These are phyloP conservation scores for Zhuqinia jingwanae DNA, from an alignment of 2,888 invertebrate species.

Conservation along the genomic window DNA sequence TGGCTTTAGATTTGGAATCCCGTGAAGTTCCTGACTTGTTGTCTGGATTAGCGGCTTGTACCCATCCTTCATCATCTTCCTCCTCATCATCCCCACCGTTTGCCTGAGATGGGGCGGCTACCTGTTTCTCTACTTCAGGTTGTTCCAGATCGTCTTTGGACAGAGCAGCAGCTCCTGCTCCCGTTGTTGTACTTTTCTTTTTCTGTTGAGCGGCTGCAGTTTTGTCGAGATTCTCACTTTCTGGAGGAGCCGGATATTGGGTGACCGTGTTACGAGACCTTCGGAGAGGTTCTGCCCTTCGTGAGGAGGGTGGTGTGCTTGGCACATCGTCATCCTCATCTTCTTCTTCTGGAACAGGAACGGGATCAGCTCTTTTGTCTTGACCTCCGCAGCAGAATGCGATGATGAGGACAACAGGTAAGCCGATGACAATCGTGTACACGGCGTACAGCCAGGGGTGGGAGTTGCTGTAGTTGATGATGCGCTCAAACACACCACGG, in stretches of 20 bases:
- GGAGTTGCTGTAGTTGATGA: conserved; percentile 89
- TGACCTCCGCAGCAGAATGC: conserved; percentile 87
- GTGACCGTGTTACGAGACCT: too few species aligned
- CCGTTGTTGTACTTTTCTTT: too few species aligned
- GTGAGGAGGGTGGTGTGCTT: too few species aligned
- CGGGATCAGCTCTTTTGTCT: conserved; percentile 58
- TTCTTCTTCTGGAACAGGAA: conserved; percentile 1
- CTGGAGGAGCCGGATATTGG: too few species aligned
- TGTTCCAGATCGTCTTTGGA: conserved; percentile 79
- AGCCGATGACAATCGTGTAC: conserved; percentile 83
- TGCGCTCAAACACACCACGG: conserved; percentile 90
- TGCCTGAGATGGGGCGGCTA: not conserved
- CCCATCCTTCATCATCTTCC: conserved; percentile 19
- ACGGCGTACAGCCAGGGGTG: conserved; percentile 96
- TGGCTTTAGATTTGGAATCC: too few species aligned
- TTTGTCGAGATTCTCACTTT: too few species aligned
- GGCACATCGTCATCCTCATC: conserved; percentile 80
- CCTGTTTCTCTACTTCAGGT: conserved; percentile 68
- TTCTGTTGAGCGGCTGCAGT: too few species aligned
- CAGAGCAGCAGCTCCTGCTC: conserved; percentile 36
- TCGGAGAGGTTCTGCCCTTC: too few species aligned
- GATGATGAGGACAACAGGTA: conserved; percentile 89
- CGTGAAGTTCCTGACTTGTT: too few species aligned
- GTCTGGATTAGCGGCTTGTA: not conserved
- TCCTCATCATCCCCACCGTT: conserved; percentile 24